Conservation (phyloP, 2,797 vertebrate species). For the Enteromius treurensis region DNA sequence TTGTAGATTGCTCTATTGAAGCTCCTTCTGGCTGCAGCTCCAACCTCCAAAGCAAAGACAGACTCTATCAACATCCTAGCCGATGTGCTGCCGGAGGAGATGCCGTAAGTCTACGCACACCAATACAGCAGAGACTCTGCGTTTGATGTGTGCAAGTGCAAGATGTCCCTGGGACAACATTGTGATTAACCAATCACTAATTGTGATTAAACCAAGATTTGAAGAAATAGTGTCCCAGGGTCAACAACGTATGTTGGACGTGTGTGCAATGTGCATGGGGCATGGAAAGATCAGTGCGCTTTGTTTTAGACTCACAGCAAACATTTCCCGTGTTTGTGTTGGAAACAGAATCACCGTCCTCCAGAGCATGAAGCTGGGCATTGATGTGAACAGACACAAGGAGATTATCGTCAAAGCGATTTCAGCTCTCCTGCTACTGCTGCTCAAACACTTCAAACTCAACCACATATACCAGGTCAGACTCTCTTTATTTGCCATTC, state of each 20-base stretch:
- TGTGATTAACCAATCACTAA: too few relatives aligned
- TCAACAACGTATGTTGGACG: too few relatives aligned
- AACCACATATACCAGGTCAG: slow-evolving; percentile 89
- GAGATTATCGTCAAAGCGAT: slow-evolving; percentile 98
- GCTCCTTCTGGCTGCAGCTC: slow-evolving; percentile 94
- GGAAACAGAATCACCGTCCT: slow-evolving; percentile 89
- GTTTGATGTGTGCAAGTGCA: background rate
- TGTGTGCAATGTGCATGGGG: background rate
- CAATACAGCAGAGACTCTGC: background rate
- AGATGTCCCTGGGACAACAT: too few relatives aligned
- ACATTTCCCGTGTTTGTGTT: slow-evolving; percentile 17
- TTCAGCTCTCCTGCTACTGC: slow-evolving; percentile 89
- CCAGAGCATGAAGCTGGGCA: slow-evolving; percentile 98
- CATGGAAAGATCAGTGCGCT: background rate
- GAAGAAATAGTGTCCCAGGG: too few relatives aligned
- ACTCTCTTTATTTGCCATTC: background rate
- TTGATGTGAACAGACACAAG: slow-evolving; percentile 97
- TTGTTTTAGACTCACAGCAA: background rate
- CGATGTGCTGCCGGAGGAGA: slow-evolving; percentile 94
- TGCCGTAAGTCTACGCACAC: slow-evolving; percentile 86
- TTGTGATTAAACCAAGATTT: too few relatives aligned
- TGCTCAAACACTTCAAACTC: slow-evolving; percentile 96
- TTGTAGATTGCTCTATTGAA: slow-evolving; percentile 90
- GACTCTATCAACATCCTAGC: slow-evolving; percentile 98
- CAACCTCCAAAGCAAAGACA: slow-evolving; percentile 97